phyloP scores from a whole-genome alignment of 53 echinoderm and acorn worm species.

The Actinopyga echinites region DNA sequence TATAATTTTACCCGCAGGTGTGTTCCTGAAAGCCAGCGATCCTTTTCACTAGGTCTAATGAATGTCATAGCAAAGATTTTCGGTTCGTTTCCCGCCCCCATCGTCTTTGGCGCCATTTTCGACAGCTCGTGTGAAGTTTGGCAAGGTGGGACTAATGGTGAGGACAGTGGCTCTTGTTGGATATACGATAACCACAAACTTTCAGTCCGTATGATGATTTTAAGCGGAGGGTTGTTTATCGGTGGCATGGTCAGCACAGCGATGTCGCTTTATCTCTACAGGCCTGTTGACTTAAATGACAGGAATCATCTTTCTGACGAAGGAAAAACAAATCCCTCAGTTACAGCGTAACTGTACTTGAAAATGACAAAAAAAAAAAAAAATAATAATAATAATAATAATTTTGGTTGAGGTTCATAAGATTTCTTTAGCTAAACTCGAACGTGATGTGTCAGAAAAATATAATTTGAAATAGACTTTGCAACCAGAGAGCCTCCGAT shows the following conservation, averaged over 20 bases:
- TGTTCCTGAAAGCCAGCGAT: neutral
- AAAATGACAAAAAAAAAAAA: too few relatives aligned
- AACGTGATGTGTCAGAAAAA: too few relatives aligned
- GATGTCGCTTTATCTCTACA: constrained; percentile 1
- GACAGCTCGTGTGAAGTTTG: constrained; percentile 7
- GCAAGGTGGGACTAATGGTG: constrained; percentile 14
- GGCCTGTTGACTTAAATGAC: neutral
- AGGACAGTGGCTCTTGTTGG: constrained; percentile 11
- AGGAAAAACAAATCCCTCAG: too few relatives aligned
- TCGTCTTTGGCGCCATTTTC: constrained; percentile 8
- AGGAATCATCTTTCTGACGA: too few relatives aligned
- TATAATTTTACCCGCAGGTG: neutral
- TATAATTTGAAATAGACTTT: too few relatives aligned
- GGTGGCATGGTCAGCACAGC: neutral
- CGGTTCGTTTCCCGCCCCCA: constrained; percentile 23
- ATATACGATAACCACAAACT: neutral
- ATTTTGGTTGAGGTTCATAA: too few relatives aligned
- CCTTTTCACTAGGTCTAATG: neutral
- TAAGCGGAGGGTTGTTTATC: neutral
- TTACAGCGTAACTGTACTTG: too few relatives aligned
- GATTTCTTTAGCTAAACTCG: too few relatives aligned
- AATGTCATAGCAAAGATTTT: neutral
- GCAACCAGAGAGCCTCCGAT: too few relatives aligned
- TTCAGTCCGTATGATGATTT: neutral
- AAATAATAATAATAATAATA: too few relatives aligned